Evolutionary conservation across 2,113 vertebrate species (phyloP).

Genomic region (Cebus imitator): DNA sequence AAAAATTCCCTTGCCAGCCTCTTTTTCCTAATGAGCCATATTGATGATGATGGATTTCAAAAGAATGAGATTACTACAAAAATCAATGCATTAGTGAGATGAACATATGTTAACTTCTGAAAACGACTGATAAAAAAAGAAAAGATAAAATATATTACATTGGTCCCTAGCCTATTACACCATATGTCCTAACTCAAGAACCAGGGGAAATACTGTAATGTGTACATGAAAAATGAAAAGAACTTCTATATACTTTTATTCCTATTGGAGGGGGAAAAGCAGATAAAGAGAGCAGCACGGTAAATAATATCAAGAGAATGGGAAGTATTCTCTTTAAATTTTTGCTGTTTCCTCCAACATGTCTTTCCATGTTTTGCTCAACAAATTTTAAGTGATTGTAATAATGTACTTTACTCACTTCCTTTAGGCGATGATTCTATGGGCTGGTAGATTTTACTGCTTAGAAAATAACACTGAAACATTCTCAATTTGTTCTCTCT

Average conservation of each 20-base stretch:
- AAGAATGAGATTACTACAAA: neutral
- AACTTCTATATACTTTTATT: neutral
- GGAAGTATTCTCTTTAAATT: neutral
- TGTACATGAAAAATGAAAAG: neutral
- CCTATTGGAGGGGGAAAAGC: neutral
- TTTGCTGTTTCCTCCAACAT: neutral
- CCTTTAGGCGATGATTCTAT: conserved; percentile 29
- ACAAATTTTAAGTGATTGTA: conserved; percentile 6
- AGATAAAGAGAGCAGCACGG: neutral
- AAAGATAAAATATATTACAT: neutral
- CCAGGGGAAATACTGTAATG: neutral
- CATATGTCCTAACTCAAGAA: neutral
- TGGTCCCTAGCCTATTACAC: neutral
- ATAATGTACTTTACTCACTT: neutral
- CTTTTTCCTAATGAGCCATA: conserved; percentile 22
- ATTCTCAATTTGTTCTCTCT: conserved; percentile 14
- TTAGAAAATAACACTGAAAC: neutral
- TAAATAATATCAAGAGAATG: neutral
- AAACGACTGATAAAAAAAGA: neutral
- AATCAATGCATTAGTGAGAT: neutral
- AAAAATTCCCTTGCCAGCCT: neutral
- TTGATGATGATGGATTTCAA: neutral
- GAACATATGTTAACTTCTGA: neutral
- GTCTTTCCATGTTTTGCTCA: neutral
- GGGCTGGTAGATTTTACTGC: conserved; percentile 37